phyloP scores from a whole-genome alignment of 2,797 vertebrate genomes.

The Arrhamphus sclerolepis region DNA sequence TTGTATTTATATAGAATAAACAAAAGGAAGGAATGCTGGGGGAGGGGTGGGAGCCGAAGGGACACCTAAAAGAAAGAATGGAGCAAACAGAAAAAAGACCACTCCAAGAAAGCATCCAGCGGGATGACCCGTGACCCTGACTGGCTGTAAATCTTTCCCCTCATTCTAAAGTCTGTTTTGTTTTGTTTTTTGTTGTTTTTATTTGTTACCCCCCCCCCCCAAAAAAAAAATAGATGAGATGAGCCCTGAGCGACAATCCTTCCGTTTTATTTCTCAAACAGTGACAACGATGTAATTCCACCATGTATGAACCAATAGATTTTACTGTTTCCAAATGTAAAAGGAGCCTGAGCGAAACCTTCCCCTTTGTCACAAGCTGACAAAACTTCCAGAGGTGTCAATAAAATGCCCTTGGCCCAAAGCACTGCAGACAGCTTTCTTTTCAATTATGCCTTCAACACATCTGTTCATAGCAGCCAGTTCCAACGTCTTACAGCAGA shows the following conservation, averaged over 20 bases:
- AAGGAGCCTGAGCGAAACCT: conserved; percentile 20
- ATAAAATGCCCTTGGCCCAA: no score
- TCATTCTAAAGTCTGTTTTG: conserved; percentile 63
- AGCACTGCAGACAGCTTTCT: no score
- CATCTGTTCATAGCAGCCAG: no score
- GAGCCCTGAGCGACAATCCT: conserved; percentile 34
- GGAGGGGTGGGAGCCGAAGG: conserved; percentile 76
- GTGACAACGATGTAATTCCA: background rate
- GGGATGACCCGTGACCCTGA: conserved; percentile 75
- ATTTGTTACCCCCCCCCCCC: conserved; percentile 8
- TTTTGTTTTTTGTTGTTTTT: conserved; percentile 65
- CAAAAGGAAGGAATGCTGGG: conserved; percentile 80
- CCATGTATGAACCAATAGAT: background rate
- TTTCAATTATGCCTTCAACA: no score
- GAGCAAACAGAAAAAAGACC: conserved; percentile 73
- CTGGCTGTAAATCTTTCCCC: conserved; percentile 82
- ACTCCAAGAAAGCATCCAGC: conserved; percentile 82
- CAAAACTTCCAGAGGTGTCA: no score
- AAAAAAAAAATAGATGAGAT: conserved; percentile 47
- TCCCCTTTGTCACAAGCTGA: no score
- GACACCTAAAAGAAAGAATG: conserved; percentile 78
- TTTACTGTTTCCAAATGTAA: conserved; percentile 22
- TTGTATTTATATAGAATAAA: conserved; percentile 83
- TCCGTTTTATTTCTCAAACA: conserved; percentile 38
- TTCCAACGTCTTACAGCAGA: no score